Percentiles rank a stretch among this genome's conserved stretches.
phyloP scores from a whole-genome alignment of 2,888 invertebrate species.

The Drosophila cyrtoloma region DNA sequence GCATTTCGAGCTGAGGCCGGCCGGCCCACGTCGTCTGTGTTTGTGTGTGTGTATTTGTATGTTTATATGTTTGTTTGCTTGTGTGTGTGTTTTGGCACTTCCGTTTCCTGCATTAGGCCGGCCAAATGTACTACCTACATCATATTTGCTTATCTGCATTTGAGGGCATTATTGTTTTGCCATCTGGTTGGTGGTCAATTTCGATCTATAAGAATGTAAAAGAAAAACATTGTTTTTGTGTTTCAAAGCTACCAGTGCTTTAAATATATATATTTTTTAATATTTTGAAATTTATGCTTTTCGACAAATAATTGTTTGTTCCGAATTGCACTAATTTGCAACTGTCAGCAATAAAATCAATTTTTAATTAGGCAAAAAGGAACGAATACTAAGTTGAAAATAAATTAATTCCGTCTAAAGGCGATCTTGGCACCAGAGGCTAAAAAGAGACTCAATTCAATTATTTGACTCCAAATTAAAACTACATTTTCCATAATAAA shows the following conservation, averaged over 20 bases:
- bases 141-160: conserved; percentile 48
- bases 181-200: background rate
- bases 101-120: conserved; percentile 75
- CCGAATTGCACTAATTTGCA: background rate
- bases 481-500: background rate
- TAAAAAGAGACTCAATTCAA: background rate
- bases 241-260: background rate
- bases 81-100: conserved; percentile 64
- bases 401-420: background rate
- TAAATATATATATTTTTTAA: background rate
- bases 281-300: no score
- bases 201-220: background rate
- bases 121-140: conserved; percentile 47
- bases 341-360: background rate
- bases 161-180: background rate
- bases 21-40: conserved; percentile 31
- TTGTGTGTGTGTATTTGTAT: conserved; percentile 8
- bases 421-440: background rate
- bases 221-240: background rate
- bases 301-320: no score
- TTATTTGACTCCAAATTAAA: background rate
- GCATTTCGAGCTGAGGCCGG: conserved; percentile 63
- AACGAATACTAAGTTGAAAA: background rate
- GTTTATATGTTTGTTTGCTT: conserved; percentile 15
- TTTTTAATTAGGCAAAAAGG: background rate